A percentile compares a stretch with the other conserved stretches of the same genome.
Evolutionary conservation across 2,113 vertebrate genomes (phyloP).

Genomic region (Cynocephalus volans): DNA sequence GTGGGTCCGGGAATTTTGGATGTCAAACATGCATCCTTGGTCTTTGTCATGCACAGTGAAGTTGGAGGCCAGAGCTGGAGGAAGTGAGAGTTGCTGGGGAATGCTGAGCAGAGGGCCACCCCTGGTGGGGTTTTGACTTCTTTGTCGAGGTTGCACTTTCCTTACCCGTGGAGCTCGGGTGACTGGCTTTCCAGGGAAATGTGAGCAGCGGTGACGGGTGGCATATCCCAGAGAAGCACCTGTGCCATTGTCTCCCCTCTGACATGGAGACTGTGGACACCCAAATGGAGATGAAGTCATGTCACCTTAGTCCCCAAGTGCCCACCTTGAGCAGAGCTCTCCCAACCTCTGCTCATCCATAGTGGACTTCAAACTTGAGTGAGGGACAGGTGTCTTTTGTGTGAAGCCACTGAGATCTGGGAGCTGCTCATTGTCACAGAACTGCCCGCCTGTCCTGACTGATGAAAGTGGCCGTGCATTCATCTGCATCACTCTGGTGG

Average conservation of each 20-base stretch:
- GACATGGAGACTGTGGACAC: rapidly evolving
- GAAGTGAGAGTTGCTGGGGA: background rate
- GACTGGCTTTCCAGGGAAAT: background rate
- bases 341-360: background rate
- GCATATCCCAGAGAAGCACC: background rate
- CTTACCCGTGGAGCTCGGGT: background rate
- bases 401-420: background rate
- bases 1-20: background rate
- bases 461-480: rapidly evolving
- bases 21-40: background rate
- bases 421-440: background rate
- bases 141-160: background rate
- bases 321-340: rapidly evolving
- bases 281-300: background rate
- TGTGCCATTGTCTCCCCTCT: background rate
- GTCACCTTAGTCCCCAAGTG: background rate
- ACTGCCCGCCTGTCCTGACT: too few relatives aligned
- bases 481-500: rapidly evolving
- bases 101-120: background rate
- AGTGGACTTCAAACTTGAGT: background rate
- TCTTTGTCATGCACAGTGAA: background rate
- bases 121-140: too few relatives aligned
- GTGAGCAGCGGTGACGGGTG: background rate
- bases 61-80: background rate
- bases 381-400: background rate